Evolutionary conservation across 2,888 invertebrate species (phyloP).

Genomic region (Ethmia dodecea): DNA sequence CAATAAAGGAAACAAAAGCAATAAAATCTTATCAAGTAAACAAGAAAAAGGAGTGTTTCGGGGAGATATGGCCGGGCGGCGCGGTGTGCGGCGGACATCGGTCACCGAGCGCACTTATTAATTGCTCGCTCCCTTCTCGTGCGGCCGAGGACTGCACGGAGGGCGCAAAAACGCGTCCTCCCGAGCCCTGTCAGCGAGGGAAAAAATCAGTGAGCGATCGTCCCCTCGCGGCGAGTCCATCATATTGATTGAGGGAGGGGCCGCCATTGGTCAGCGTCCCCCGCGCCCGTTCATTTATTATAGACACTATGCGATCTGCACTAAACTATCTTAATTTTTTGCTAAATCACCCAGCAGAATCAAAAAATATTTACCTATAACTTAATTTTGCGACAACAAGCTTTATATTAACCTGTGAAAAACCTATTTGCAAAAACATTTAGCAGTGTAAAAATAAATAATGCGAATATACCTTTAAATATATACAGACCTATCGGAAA

Average conservation of each 20-base stretch:
- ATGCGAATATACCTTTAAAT: too few relatives aligned
- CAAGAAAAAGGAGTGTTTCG: constrained; percentile 56
- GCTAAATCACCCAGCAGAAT: constrained; percentile 30
- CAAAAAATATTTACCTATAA: background rate
- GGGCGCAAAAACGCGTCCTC: constrained; percentile 74
- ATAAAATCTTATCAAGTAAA: constrained; percentile 40
- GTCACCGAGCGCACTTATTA: constrained; percentile 64
- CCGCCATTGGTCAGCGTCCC: constrained; percentile 75
- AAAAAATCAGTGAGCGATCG: constrained; percentile 79
- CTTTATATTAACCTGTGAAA: background rate
- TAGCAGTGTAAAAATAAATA: too few relatives aligned
- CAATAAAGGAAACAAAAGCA: constrained; percentile 22
- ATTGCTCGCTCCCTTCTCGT: constrained; percentile 67
- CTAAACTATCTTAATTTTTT: constrained; percentile 32
- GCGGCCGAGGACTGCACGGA: constrained; percentile 44
- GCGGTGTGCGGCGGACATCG: constrained; percentile 21
- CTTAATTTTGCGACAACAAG: background rate
- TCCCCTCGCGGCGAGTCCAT: constrained; percentile 78
- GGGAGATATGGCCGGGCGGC: constrained; percentile 9
- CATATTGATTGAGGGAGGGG: constrained; percentile 79
- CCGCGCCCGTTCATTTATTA: constrained; percentile 78
- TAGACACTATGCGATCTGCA: constrained; percentile 65
- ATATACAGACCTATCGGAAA: too few relatives aligned
- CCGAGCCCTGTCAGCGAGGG: constrained; percentile 75
- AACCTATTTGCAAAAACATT: too few relatives aligned